Base-by-base conservation (phyloP, 2,113 vertebrate genomes). In the Proteles cristata region DNA sequence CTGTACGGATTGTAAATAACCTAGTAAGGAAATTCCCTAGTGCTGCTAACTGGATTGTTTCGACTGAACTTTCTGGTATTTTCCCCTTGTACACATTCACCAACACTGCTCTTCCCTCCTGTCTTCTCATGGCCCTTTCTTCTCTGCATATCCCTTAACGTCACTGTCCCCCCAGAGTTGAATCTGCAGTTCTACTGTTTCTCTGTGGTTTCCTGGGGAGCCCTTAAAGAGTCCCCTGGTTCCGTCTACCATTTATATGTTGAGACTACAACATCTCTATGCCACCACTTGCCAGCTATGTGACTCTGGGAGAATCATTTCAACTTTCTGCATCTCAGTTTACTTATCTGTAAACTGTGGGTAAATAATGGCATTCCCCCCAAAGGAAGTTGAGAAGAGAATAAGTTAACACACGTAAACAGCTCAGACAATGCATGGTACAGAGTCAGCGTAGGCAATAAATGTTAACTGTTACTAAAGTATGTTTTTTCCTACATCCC, bases 251-350 rank as follows among this genome's bases (percentile, higher is more conserved):
- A 58, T 35, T 61, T 76, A 31, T 39, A 73, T 31, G 5, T 66
- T 48, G 88, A 92, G 53, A 77, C 65, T 74, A 61, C 89, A 92
- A 43, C 43, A 50, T 73, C 45, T 48, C 84, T 43, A 35, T 28
- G 86, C 48, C 48, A 61, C 68, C 23, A 73, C 69, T n/a, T 80
- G 11, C 77, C 94, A 73, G 53, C 33, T 31, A 1, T 53, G 35
- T 68, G 63, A 85, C 55, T 92, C 31, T 87, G 74, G 81, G 71
- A 69, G 93, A 65, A 74, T 87, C 68, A 86, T 43, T 92, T 91
- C 81, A 71, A 85, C 45, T 74, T 81, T 82, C 69, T 31, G 66
- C 39, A 39, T 65, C 68, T 92, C 90, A 63, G 90, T 89, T 92
- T 83, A 58, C 55, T 50, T 73, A 58, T n/a, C 87, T 63, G 31